Base-by-base conservation (phyloP, 2,888 invertebrate genomes). In the Rosalia funebris region DNA sequence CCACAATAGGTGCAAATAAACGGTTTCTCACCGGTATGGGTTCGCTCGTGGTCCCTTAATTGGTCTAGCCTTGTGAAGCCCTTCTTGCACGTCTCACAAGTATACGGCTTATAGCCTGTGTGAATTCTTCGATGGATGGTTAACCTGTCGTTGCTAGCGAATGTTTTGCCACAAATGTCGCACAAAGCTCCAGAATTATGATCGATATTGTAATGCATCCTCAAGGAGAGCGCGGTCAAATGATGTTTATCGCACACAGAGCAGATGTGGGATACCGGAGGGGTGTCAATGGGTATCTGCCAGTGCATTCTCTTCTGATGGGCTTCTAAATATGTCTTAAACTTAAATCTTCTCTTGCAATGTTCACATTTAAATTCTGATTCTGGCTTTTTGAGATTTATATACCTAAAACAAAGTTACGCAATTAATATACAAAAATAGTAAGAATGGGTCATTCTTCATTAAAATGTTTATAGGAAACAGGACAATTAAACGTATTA, bases 21-120 rank as follows among this genome's bases (percentile, higher is more conserved):
- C 45, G 86, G 86, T 77, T 84, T 84, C 80, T 86, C 85, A 0
- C 86, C 86, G 0, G 84, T 84, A 78, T 86, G 86, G 54, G 84
- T 84, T 50, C 85, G 82, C 78, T 84, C 84, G 80, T 86, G 86
- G 17, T 60, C 25, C 10, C 15, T 34, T 11, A 56, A n/a, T 11
- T 46, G 37, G 1, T 55, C 47, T 11, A 34, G 7, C 11, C 10
- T 47, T 5, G 37, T 1, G 31, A 56, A 56, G 16, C 34, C 12
- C 64, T 20, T 56, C 36, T 1, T n/a, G 36, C 55, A 55, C 32
- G 25, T 15, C 11, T 1, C 7, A 25, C 56, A 56, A 46, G 31
- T 31, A 52, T 59, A 67, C 1, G 85, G 85, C 64, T 84, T 85
- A 12, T 83, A 79, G 4, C 83, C 84, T 1, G 79, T 79, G 67